Conservation (phyloP, 2,113 vertebrate genomes). For the Hemibagrus wyckioides region DNA sequence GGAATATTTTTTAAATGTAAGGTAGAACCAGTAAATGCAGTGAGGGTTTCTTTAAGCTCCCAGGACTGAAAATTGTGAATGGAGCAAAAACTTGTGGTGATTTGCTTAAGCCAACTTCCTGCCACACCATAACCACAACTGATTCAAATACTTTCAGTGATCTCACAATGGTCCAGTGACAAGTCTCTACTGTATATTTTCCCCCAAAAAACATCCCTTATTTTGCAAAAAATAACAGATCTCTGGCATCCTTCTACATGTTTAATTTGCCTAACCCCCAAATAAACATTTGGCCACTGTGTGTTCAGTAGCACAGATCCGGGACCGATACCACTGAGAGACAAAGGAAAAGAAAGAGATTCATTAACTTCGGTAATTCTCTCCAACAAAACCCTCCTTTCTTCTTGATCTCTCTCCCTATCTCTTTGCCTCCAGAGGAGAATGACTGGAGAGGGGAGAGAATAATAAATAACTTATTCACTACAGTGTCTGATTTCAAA, state of each 20-base stretch:
- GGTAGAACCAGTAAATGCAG: neutral
- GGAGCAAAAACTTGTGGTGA: neutral
- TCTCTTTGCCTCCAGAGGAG: conserved; percentile 44
- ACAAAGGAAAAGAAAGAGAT: conserved; percentile 41
- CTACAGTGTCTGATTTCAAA: conserved; percentile 62
- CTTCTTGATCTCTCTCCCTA: conserved; percentile 30
- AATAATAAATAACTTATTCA: conserved; percentile 59
- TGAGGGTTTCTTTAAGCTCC: neutral
- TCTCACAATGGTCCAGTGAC: neutral
- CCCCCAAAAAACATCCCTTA: conserved; percentile 11
- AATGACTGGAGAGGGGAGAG: conserved; percentile 42
- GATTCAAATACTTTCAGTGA: conserved; percentile 10
- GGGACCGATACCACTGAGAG: conserved; percentile 48
- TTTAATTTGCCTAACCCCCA: conserved; percentile 46
- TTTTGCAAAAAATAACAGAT: conserved; percentile 27
- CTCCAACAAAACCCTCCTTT: conserved; percentile 48
- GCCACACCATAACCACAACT: conserved; percentile 2
- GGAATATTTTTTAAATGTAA: neutral
- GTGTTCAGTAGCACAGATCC: conserved; percentile 46
- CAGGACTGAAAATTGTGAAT: conserved; percentile 16
- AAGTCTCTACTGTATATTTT: conserved; percentile 14
- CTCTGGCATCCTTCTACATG: conserved; percentile 36
- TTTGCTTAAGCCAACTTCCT: conserved; percentile 16
- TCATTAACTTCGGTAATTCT: conserved; percentile 46
- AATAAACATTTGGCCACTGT: conserved; percentile 51